A percentile compares a stretch with the other conserved stretches of the same genome.
phyloP scores from a whole-genome alignment of 2,797 vertebrate species.

The Pachyuromys duprasi region DNA sequence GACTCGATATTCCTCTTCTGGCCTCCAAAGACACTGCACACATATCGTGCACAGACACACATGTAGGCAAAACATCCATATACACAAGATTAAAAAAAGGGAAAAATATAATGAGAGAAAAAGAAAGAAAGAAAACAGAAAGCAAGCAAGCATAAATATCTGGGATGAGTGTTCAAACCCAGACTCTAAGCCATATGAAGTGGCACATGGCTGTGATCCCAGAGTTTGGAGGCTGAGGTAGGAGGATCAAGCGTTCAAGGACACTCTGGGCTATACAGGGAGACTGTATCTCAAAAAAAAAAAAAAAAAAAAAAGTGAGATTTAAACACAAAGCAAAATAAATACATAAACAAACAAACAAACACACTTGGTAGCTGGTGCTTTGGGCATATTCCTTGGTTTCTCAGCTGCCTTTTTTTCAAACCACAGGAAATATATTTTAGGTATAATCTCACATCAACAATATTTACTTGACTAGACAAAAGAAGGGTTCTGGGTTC shows the following conservation, averaged over 20 bases:
- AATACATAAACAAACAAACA: background rate
- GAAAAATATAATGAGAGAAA: background rate
- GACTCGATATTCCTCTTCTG: background rate
- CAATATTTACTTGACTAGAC: background rate
- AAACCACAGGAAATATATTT: background rate
- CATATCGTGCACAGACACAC: background rate
- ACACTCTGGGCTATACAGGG: background rate
- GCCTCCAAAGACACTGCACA: background rate
- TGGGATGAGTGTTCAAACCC: background rate
- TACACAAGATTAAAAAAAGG: background rate
- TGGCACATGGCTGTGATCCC: background rate
- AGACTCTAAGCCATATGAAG: background rate
- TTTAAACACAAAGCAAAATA: background rate
- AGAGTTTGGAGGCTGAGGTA: background rate
- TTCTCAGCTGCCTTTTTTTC: background rate
- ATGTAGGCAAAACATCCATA: background rate
- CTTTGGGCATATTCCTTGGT: background rate
- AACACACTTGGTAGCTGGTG: background rate
- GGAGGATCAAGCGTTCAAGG: background rate
- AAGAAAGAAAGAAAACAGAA: background rate
- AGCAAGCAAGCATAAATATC: background rate
- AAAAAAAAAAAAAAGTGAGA: background rate
- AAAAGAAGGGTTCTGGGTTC: background rate
- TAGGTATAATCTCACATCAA: background rate
- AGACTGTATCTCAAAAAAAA: background rate